Evolutionary conservation across 2,797 vertebrate genomes (phyloP).

Genomic region (Acrossocheilus fasciatus): DNA sequence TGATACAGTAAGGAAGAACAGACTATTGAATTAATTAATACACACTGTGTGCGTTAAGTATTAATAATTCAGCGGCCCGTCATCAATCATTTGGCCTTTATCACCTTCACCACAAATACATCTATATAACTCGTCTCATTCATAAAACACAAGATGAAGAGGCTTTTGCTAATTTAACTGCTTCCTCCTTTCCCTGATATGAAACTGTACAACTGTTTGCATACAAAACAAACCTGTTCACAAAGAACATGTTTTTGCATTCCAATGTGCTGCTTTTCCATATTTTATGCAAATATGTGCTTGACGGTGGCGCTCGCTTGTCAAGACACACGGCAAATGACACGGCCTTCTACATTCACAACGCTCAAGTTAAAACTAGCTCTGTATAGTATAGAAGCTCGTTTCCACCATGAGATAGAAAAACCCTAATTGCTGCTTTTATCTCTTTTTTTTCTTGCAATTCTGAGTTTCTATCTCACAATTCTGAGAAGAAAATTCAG

Average conservation of each 20-base stretch:
- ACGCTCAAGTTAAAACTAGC: neutral
- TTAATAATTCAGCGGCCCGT: neutral
- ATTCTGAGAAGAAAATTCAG: no score
- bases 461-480: no score
- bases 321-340: neutral
- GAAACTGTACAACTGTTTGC: neutral
- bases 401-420: neutral
- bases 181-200: neutral
- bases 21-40: neutral
- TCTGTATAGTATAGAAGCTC: neutral
- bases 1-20: neutral
- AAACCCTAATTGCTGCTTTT: neutral
- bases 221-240: neutral
- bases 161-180: neutral
- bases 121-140: neutral
- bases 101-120: neutral
- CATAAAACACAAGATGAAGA: neutral
- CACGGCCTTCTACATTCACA: neutral
- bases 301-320: neutral
- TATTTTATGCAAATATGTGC: neutral
- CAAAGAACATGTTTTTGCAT: neutral
- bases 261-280: neutral
- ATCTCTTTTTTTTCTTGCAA: no score
- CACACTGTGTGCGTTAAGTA: neutral
- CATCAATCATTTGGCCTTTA: neutral